A percentile compares a stretch with the other conserved stretches of the same genome.
Evolutionary conservation across 1,140 invertebrate species (phyloP).

Genomic region (Eumeta japonica): DNA sequence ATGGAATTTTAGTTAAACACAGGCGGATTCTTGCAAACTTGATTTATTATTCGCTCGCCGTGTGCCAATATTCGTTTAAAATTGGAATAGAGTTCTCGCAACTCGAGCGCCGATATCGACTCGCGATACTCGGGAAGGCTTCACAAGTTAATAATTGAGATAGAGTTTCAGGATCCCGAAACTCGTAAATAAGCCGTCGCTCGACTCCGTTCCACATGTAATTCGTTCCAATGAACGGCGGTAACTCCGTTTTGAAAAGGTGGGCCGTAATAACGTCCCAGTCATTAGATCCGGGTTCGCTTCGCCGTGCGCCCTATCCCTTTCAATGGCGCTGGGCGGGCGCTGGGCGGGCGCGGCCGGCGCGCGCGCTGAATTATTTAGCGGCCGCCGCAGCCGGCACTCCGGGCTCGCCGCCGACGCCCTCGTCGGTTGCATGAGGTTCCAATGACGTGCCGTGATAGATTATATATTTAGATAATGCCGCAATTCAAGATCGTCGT

Average conservation of each 20-base stretch:
- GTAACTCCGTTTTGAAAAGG: constrained; percentile 9
- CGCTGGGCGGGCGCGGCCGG: constrained; percentile 20
- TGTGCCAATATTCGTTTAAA: too few relatives aligned
- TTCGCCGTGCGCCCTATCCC: constrained; percentile 19
- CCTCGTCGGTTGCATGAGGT: background rate
- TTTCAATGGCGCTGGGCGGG: constrained; percentile 26
- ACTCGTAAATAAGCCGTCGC: too few relatives aligned
- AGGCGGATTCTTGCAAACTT: too few relatives aligned
- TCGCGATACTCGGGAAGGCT: too few relatives aligned
- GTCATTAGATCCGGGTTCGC: constrained; percentile 20
- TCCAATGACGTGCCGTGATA: background rate
- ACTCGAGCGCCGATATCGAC: too few relatives aligned
- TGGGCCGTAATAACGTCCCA: constrained; percentile 9
- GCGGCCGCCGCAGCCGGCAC: constrained; percentile 6
- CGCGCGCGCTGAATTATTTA: constrained; percentile 34
- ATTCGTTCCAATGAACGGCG: constrained; percentile 3
- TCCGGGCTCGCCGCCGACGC: background rate
- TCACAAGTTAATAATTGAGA: too few relatives aligned
- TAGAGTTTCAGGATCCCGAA: too few relatives aligned
- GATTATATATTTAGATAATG: background rate
- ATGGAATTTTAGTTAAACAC: too few relatives aligned
- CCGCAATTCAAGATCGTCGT: background rate
- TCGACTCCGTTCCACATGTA: too few relatives aligned
- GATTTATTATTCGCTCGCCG: too few relatives aligned
- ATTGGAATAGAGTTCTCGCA: too few relatives aligned